These are phyloP conservation scores for Leucoma salicis DNA, from an alignment of 2,888 invertebrate genomes.

Conservation along the genomic window DNA sequence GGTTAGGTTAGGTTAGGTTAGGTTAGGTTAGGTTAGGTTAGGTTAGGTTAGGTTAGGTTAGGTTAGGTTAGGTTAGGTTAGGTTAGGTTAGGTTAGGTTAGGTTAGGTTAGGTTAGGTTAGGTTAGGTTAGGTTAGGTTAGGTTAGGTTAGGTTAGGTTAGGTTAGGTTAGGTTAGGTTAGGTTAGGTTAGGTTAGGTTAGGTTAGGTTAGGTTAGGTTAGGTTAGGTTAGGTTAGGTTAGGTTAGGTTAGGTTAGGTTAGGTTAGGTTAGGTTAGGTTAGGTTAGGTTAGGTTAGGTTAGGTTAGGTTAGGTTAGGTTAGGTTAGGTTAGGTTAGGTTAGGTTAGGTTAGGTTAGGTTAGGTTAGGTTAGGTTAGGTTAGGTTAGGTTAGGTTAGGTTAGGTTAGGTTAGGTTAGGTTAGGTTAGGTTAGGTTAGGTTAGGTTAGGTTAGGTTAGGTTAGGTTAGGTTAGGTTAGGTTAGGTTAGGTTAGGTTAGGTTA, in stretches of 20 bases:
- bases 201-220: slow-evolving; percentile 8
- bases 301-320: slow-evolving; percentile 5
- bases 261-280: slow-evolving; percentile 2
- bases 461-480: slow-evolving; percentile 11
- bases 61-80: slow-evolving; percentile 19
- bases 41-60: slow-evolving; percentile 19
- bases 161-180: slow-evolving; percentile 12
- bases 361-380: slow-evolving; percentile 11
- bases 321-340: slow-evolving; percentile 8
- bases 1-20: slow-evolving; percentile 21
- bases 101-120: slow-evolving; percentile 17
- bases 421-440: slow-evolving; percentile 17
- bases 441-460: slow-evolving; percentile 11
- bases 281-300: slow-evolving; percentile 1
- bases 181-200: slow-evolving; percentile 8
- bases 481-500: slow-evolving; percentile 11
- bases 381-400: slow-evolving; percentile 7
- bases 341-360: slow-evolving; percentile 7
- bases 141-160: slow-evolving; percentile 15
- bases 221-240: slow-evolving; percentile 8
- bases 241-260: slow-evolving; percentile 7
- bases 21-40: slow-evolving; percentile 17
- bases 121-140: slow-evolving; percentile 16
- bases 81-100: slow-evolving; percentile 18
- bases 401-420: slow-evolving; percentile 7